Evolutionary conservation across 2,797 vertebrate genomes (phyloP), one percentile per base, ranked within the genome.

Genomic region (Lagorchestes hirsutus): DNA sequence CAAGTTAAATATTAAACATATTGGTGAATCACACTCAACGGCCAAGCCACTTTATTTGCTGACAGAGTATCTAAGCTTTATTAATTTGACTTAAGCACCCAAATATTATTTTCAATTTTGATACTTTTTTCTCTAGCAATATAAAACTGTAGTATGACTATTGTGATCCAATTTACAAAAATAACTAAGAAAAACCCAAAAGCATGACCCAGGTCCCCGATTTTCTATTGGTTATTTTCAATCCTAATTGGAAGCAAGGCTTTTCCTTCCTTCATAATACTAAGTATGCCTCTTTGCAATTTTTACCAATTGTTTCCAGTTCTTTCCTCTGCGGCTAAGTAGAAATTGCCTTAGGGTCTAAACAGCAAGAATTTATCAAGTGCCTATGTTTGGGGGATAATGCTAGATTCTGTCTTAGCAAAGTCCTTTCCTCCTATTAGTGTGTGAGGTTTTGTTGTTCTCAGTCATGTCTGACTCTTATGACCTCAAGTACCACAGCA

Each of bases 1-100:
- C 27, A 96, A 92, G 40, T 94, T 92, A 90, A 90, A 55, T 62
- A 91, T n/a, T 67, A 14, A n/a, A 96, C 74, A 24, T 91, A 52
- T 1, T 11, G 27, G 14, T 40, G 0, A 54, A 56, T 58, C 27
- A 18, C 4, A n/a, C 27, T 95, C 40, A 97, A 87, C 92, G 27
- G 59, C 6, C 22, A 87, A 87, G 74, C 22, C 24, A 40, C 67
- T 40, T 40, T 9, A 46, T 22, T 46, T 87, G 40, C 92, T 94
- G n/a, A 54, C 5, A n/a, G 55, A 14, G 46, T 93, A 55, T 93
- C 87, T 91, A 94, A 97, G 57, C 6, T 90, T 4, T 34, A 40
- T 46, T 92, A 34, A 93, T 91, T 6, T 92, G 18, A 82, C 52
- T 74, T 97, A 82, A 90, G 1, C 58, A 93, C 13, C 91, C 10